Percentiles rank a stretch among this genome's conserved stretches.
phyloP scores from a whole-genome alignment of 2,888 invertebrate species.

The Agonopterix heracliana region DNA sequence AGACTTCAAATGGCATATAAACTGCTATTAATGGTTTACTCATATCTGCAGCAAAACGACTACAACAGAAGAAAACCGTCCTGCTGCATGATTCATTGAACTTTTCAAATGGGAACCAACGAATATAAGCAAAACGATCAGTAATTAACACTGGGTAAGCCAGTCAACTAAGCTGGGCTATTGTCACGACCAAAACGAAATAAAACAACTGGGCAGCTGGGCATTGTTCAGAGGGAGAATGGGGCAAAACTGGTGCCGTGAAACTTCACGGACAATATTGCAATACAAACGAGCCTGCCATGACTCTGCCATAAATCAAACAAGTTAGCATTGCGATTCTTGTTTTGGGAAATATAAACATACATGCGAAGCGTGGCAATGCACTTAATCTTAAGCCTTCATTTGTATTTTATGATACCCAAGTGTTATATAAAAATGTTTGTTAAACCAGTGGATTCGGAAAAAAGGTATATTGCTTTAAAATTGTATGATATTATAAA shows the following conservation, averaged over 20 bases:
- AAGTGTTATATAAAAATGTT: not conserved
- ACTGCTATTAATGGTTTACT: too few relatives aligned
- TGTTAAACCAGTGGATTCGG: not conserved
- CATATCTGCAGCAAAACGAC: too few relatives aligned
- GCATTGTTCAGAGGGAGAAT: conserved; percentile 28
- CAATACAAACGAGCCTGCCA: conserved; percentile 41
- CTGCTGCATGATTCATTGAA: conserved; percentile 34
- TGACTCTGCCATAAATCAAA: conserved; percentile 49
- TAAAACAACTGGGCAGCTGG: conserved; percentile 37
- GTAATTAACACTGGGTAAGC: conserved; percentile 42
- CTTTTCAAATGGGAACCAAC: conserved; percentile 23
- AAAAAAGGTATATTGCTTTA: too few relatives aligned
- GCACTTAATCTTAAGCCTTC: not conserved
- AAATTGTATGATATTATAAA: too few relatives aligned
- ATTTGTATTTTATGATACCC: not conserved
- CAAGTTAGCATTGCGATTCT: conserved; percentile 50
- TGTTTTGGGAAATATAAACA: conserved; percentile 42
- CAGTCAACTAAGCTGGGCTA: conserved; percentile 34
- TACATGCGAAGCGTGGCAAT: conserved; percentile 23
- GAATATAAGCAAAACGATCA: conserved; percentile 30
- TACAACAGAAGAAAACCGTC: not conserved
- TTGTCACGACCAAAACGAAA: conserved; percentile 39
- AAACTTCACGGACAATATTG: conserved; percentile 48
- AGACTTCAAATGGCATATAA: too few relatives aligned
- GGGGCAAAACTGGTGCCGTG: conserved; percentile 23